These are phyloP conservation scores for Chironomus riparius DNA, from an alignment of 2,888 invertebrate species.

Conservation along the genomic window DNA sequence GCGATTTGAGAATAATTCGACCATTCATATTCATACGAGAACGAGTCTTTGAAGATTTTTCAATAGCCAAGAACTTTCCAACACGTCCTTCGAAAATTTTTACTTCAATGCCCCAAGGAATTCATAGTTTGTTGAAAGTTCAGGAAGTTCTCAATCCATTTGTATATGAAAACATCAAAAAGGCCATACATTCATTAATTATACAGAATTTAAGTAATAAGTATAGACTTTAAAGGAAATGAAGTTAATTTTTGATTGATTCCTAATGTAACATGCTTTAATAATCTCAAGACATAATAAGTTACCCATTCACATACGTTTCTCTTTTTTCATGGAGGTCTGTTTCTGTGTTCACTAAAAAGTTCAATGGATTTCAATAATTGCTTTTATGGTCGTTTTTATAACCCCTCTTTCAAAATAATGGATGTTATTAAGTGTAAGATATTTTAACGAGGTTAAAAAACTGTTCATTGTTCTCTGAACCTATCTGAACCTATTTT, in stretches of 20 bases:
- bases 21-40: constrained; percentile 83
- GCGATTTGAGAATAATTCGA: constrained; percentile 71
- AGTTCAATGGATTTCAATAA: no score
- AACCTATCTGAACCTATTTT: no score
- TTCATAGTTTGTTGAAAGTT: constrained; percentile 30
- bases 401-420: no score
- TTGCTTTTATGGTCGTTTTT: no score
- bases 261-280: no score
- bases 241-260: background rate
- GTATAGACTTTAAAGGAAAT: background rate
- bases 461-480: no score
- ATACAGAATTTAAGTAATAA: background rate
- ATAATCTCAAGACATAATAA: no score
- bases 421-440: no score
- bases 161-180: constrained; percentile 31
- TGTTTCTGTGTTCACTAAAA: no score
- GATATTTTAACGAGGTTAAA: no score
- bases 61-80: constrained; percentile 30
- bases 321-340: no score
- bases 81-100: constrained; percentile 30
- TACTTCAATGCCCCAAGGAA: constrained; percentile 29
- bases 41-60: constrained; percentile 37
- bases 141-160: constrained; percentile 31
- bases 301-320: no score
- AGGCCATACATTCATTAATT: constrained; percentile 30